Evolutionary conservation across 2,113 vertebrate species (phyloP).

Genomic region (Chiloscyllium plagiosum): DNA sequence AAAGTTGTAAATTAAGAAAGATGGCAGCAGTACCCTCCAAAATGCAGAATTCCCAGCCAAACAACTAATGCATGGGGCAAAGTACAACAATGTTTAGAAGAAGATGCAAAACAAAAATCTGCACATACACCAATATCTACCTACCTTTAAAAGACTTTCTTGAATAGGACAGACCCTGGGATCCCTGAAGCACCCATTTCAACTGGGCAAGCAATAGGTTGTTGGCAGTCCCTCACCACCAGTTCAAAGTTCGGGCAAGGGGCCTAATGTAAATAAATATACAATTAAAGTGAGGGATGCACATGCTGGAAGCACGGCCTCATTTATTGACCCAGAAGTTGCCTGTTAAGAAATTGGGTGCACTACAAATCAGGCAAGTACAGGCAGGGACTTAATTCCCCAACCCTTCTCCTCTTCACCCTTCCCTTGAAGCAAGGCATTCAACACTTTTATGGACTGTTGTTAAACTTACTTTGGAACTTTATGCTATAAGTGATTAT

Average conservation of each 20-base stretch:
- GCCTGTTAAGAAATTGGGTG: background rate
- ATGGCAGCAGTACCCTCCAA: background rate
- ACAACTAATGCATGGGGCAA: background rate
- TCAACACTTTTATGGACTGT: background rate
- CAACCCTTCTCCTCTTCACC: background rate
- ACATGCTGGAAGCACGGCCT: slow-evolving; percentile 23
- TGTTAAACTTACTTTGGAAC: background rate
- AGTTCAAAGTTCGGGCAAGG: slow-evolving; percentile 31
- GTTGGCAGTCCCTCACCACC: slow-evolving; percentile 32
- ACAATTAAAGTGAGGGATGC: slow-evolving; percentile 18
- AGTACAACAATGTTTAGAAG: background rate
- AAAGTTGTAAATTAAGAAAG: background rate
- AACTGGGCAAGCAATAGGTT: slow-evolving; percentile 21
- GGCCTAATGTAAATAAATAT: slow-evolving; percentile 33
- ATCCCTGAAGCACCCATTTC: slow-evolving; percentile 26
- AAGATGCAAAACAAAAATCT: background rate
- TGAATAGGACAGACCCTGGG: slow-evolving; percentile 1
- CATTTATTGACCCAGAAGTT: background rate
- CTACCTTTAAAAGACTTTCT: slow-evolving; percentile 23
- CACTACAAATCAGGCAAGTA: background rate
- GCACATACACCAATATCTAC: slow-evolving; percentile 9
- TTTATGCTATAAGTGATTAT: background rate
- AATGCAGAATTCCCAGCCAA: background rate
- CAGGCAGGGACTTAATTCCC: background rate
- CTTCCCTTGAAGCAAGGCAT: background rate